A percentile compares a stretch with the other conserved stretches of the same genome.
phyloP scores from a whole-genome alignment of 2,888 invertebrate species.

The Salpingus planirostris region DNA sequence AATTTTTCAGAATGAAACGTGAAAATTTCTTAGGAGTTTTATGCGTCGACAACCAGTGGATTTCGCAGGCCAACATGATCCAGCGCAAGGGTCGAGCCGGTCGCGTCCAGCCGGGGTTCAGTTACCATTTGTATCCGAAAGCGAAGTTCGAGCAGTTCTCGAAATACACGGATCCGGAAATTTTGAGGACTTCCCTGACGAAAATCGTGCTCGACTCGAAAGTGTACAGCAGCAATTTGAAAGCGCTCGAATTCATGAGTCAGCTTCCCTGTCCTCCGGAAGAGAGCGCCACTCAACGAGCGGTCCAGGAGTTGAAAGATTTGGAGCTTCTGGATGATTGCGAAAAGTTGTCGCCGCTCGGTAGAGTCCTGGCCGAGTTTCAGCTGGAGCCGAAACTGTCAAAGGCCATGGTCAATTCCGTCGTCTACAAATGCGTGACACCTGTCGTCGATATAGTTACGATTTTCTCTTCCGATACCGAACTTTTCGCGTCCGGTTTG shows the following conservation, averaged over 20 bases:
- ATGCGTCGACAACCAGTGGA: constrained; percentile 50
- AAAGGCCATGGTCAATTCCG: constrained; percentile 50
- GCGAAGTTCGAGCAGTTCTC: constrained; percentile 45
- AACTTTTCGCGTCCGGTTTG: constrained; percentile 46
- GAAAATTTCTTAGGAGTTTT: constrained; percentile 37
- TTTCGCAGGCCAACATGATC: constrained; percentile 52
- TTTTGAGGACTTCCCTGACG: constrained; percentile 49
- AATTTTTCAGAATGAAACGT: no score
- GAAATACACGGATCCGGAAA: constrained; percentile 52
- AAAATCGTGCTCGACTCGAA: constrained; percentile 52
- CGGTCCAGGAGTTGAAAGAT: constrained; percentile 52
- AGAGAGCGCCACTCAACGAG: constrained; percentile 43
- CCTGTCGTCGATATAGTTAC: constrained; percentile 45
- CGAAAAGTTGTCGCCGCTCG: constrained; percentile 57
- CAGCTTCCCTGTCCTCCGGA: constrained; percentile 56
- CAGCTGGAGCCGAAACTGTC: constrained; percentile 53
- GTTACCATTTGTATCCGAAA: constrained; percentile 48
- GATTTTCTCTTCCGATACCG: constrained; percentile 43
- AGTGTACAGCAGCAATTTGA: constrained; percentile 50
- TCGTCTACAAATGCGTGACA: constrained; percentile 47
- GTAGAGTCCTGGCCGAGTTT: constrained; percentile 43
- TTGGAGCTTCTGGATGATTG: constrained; percentile 50
- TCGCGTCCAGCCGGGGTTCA: constrained; percentile 53
- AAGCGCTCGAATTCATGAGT: constrained; percentile 49
- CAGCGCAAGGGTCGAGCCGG: constrained; percentile 65